Base-by-base conservation (phyloP, 2,797 vertebrate genomes). In the Catharus ustulatus region DNA sequence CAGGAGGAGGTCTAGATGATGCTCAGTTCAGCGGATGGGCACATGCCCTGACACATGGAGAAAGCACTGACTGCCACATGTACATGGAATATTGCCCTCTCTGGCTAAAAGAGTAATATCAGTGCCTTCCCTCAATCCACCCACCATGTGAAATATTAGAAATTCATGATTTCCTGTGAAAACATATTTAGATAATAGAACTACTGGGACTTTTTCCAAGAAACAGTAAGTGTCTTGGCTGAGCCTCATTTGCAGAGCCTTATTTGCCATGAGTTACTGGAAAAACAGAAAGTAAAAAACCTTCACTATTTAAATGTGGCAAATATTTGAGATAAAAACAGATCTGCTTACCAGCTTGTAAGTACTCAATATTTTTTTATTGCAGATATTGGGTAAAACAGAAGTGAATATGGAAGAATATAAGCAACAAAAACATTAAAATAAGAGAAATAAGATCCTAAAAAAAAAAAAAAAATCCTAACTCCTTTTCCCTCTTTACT, bases 41-140 rank as follows among this genome's bases (percentile, higher is more conserved):
- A 27, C 22, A 15, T 0, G 1, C 19, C 29, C 69, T 52, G 58
- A 29, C 30, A n/a, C 34, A 16, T 0, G 0, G 9, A 74, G 11
- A 5, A n/a, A 59, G 32, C 38, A 6, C 49, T n/a, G 59, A 38
- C 15, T 32, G 8, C 5, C 32, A 52, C 17, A 9, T 0, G 1
- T 7, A 34, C 17, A 29, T 0, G 0, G 15, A 69, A 24, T 24
- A 59, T 30, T 43, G 21, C 13, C 64, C 27, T 71, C n/a, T 21
- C 5, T 6, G 9, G 11, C 29, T 63, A 20, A 55, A 78, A 59
- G 20, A 86, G 34, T 23, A 15, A 45, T 22, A 36, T 36, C 52
- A 74, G 17, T 5, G 17, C 57, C 45, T 78, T 80, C 19, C 40
- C 14, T 55, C 42, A 42, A 34, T 32, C 15, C 26, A 67, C 15